Evolutionary conservation across 2,888 invertebrate genomes (phyloP), one percentile per base, ranked within the genome.

Genomic region (Cephus sareptanus): DNA sequence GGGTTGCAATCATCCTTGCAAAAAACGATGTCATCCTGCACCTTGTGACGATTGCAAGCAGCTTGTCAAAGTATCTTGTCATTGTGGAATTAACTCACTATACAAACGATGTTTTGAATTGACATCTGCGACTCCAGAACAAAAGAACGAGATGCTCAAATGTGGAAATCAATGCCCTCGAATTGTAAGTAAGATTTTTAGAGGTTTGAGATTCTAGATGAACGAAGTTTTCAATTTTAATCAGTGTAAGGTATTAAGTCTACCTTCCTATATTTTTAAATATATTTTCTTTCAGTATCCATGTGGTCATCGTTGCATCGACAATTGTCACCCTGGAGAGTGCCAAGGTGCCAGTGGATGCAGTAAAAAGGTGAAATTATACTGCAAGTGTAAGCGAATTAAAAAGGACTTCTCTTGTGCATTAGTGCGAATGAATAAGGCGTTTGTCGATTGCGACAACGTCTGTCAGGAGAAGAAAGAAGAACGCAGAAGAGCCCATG

Each of bases 101-200:
- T 96, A 96, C 86, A 93, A 97, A 77, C 93, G 94, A 40, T 98
- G 98, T 88, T 92, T 92, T 68, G 95, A 96, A 84, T 94, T 96
- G 90, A 93, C 94, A 0, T 89, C 92, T 3, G 92, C 94, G 23
- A 93, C 93, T 74, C 91, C 90, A 75, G 88, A 89, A 69, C 91
- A 90, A 76, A 91, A 92, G 69, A 92, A 93, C 75, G 89, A 90
- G 81, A 86, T 92, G 80, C 91, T 90, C 73, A 92, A 92, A 78
- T 98, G 98, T 89, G 96, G 96, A 69, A 96, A 97, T 89, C 96
- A 96, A 82, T 98, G 98, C 88, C 96, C 97, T 0, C 96, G 95
- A 92, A 95, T 94, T 92, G 96, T 96, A 91, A 92, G 93, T 91
- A 77, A 23, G 0, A 15, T 56, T 23, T 6, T 4, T 56, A 23